Conservation (phyloP, 1,140 invertebrate species). For the Papilio aristodemus region DNA sequence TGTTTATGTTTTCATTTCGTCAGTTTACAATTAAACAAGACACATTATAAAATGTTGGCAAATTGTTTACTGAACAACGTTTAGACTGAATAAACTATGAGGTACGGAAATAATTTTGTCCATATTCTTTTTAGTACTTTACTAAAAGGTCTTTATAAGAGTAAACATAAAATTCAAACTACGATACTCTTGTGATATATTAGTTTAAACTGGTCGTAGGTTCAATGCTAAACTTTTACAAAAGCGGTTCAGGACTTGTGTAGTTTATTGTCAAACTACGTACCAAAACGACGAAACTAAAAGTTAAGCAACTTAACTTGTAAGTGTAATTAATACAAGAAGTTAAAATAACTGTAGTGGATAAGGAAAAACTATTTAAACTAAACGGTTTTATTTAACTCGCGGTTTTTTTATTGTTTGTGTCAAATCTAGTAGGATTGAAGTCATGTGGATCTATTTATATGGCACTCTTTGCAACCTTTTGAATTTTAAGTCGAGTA, state of each 20-base stretch:
- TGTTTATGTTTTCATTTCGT: too few relatives aligned
- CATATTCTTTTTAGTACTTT: background rate
- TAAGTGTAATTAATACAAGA: background rate
- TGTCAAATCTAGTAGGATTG: too few relatives aligned
- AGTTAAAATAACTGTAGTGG: background rate
- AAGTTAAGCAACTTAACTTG: conserved; percentile 7
- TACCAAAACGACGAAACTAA: background rate
- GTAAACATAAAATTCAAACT: conserved; percentile 1
- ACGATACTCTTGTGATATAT: background rate
- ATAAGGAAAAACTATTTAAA: background rate
- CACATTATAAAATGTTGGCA: too few relatives aligned
- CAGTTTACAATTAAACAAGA: too few relatives aligned
- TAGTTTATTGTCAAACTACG: conserved; percentile 4
- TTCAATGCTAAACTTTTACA: conserved; percentile 6
- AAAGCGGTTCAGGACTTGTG: background rate
- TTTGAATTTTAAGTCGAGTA: too few relatives aligned
- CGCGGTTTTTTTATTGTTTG: too few relatives aligned
- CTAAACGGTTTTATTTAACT: too few relatives aligned
- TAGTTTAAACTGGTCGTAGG: background rate
- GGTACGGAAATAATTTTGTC: too few relatives aligned
- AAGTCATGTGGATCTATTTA: too few relatives aligned
- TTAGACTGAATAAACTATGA: too few relatives aligned
- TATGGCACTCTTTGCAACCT: too few relatives aligned
- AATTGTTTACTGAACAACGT: too few relatives aligned
- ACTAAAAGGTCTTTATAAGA: background rate